phyloP scores from a whole-genome alignment of 2,797 vertebrate genomes.

The Acrossocheilus fasciatus region DNA sequence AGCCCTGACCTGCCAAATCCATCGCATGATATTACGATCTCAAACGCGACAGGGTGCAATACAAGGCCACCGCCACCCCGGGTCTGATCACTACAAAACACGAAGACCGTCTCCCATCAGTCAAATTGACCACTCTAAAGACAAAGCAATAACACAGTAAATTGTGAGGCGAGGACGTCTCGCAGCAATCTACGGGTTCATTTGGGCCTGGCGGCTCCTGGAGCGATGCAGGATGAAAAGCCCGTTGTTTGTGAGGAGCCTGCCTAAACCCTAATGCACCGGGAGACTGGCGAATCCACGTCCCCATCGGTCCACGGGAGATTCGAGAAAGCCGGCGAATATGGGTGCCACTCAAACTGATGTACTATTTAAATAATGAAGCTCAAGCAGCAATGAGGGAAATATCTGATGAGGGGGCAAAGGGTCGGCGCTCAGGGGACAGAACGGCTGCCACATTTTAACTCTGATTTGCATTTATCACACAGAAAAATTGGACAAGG shows the following conservation, averaged over 20 bases:
- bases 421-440: slow-evolving; percentile 69
- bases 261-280: slow-evolving; percentile 28
- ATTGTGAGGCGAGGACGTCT: slow-evolving; percentile 52
- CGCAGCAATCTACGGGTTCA: slow-evolving; percentile 55
- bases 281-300: slow-evolving; percentile 33
- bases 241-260: slow-evolving; percentile 47
- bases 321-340: slow-evolving; percentile 11
- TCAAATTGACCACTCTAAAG: slow-evolving; percentile 58
- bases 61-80: slow-evolving; percentile 17
- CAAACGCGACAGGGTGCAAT: slow-evolving; percentile 24
- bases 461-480: slow-evolving; percentile 75
- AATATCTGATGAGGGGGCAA: slow-evolving; percentile 74
- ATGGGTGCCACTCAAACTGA: slow-evolving; percentile 60
- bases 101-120: slow-evolving; percentile 45
- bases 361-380: slow-evolving; percentile 79
- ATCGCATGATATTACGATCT: slow-evolving; percentile 44
- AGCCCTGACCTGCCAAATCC: slow-evolving; percentile 29
- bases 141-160: slow-evolving; percentile 58
- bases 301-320: slow-evolving; percentile 24
- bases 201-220: slow-evolving; percentile 47
- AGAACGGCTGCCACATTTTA: slow-evolving; percentile 65
- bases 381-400: slow-evolving; percentile 74
- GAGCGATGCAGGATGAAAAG: slow-evolving; percentile 45
- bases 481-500: slow-evolving; percentile 68
- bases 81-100: slow-evolving; percentile 14